Conservation (phyloP, 2,888 invertebrate species). For the Cremastinae sp. region DNA sequence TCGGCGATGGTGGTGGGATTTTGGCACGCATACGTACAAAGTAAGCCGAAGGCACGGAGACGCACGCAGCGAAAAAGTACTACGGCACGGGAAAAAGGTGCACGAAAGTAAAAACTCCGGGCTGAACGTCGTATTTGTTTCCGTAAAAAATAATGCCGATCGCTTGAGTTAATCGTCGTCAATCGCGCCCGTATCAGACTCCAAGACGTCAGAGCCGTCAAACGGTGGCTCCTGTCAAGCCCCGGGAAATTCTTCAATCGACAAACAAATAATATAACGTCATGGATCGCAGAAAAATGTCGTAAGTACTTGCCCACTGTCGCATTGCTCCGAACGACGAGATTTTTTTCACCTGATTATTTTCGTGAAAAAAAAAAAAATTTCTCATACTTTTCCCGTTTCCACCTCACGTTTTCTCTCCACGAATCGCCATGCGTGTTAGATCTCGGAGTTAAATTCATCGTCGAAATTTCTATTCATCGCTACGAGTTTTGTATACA, state of each 20-base stretch:
- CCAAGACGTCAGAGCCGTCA: conserved; percentile 20
- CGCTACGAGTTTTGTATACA: too few relatives aligned
- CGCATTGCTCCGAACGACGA: not conserved
- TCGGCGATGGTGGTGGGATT: conserved; percentile 54
- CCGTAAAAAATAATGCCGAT: conserved; percentile 12
- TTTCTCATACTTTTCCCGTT: too few relatives aligned
- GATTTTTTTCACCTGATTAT: not conserved
- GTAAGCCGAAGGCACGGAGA: conserved; percentile 36
- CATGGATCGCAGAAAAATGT: conserved; percentile 79
- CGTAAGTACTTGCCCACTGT: conserved; percentile 73
- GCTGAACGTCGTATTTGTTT: not conserved
- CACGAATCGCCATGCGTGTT: too few relatives aligned
- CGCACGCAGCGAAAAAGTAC: conserved; percentile 35
- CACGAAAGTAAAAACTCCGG: conserved; percentile 39
- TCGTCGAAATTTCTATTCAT: too few relatives aligned
- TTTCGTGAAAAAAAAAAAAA: too few relatives aligned
- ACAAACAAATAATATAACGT: conserved; percentile 52
- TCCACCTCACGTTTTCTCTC: too few relatives aligned
- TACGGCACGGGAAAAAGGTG: conserved; percentile 21
- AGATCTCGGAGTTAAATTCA: too few relatives aligned
- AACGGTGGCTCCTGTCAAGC: conserved; percentile 31
- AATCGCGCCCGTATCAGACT: conserved; percentile 22
- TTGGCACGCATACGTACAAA: conserved; percentile 44
- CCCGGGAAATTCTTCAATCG: conserved; percentile 32
- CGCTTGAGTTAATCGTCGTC: conserved; percentile 13